Percentiles rank a stretch among this genome's conserved stretches.
Conservation (phyloP, 2,888 invertebrate species). For the Thera britannica region DNA sequence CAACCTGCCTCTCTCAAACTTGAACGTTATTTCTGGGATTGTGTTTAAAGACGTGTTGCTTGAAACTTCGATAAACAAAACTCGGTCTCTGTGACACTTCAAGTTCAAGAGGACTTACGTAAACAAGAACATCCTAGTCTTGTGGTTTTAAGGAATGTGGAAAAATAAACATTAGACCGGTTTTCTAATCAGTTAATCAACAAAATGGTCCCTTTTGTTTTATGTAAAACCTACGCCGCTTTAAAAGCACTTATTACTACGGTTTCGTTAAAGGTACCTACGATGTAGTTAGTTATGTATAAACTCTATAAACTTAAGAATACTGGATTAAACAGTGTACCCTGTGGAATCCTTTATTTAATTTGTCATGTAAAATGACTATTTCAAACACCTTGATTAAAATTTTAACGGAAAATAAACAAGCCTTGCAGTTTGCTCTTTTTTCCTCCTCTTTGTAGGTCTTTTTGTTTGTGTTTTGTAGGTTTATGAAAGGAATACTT, state of each 20-base stretch:
- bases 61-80: slow-evolving; percentile 21
- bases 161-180: slow-evolving; percentile 40
- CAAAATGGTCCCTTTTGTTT: slow-evolving; percentile 16
- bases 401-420: not conserved
- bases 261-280: no score
- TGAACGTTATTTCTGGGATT: not conserved
- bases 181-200: slow-evolving; percentile 38
- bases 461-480: no score
- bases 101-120: slow-evolving; percentile 33
- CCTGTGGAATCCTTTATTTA: not conserved
- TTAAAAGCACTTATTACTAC: not conserved
- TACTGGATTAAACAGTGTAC: not conserved
- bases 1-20: not conserved
- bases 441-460: not conserved
- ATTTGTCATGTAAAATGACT: not conserved
- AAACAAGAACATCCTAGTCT: slow-evolving; percentile 40
- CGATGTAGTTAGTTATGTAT: not conserved
- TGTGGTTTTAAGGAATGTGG: slow-evolving; percentile 36
- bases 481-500: not conserved
- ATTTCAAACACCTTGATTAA: not conserved
- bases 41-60: slow-evolving; percentile 2
- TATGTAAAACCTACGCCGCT: slow-evolving; percentile 4
- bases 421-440: not conserved
- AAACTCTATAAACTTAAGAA: not conserved
- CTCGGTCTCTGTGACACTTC: slow-evolving; percentile 24